Conservation (phyloP, 2,113 vertebrate species). For the Phoxinus phoxinus region DNA sequence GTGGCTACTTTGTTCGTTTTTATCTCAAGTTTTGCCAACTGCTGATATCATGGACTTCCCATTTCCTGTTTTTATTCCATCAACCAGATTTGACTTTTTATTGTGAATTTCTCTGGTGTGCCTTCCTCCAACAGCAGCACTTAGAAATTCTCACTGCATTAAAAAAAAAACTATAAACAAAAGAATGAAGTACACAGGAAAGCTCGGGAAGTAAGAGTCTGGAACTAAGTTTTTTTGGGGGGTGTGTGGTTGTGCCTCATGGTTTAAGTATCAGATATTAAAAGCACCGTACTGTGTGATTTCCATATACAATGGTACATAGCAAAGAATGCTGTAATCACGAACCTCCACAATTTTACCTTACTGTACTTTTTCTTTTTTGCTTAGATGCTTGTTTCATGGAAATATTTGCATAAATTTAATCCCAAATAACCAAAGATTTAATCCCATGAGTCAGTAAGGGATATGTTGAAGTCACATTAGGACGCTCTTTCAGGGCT, state of each 20-base stretch:
- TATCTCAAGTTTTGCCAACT: not conserved
- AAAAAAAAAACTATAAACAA: not conserved
- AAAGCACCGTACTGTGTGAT: not conserved
- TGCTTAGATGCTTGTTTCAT: not conserved
- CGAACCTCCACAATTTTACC: not conserved
- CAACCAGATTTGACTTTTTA: slow-evolving; percentile 1
- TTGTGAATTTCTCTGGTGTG: not conserved
- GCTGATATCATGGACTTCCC: slow-evolving; percentile 39
- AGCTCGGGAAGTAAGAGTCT: not conserved
- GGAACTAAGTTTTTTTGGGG: not conserved
- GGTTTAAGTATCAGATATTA: not conserved
- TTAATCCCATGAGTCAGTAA: not conserved
- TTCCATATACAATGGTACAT: not conserved
- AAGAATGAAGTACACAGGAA: not conserved
- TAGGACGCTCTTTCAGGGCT: not conserved
- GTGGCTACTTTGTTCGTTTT: not conserved
- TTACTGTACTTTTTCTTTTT: too few relatives aligned
- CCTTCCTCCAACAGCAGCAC: not conserved
- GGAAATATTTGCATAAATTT: not conserved
- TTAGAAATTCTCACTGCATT: not conserved
- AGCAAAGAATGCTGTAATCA: not conserved
- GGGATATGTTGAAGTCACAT: not conserved
- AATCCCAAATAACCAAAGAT: not conserved
- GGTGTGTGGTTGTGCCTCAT: not conserved
- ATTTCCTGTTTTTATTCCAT: slow-evolving; percentile 48